A percentile compares a stretch with the other conserved stretches of the same genome.
These are phyloP conservation scores for Pangasius krempfi DNA, from an alignment of 2,797 vertebrate species.

Conservation along the genomic window DNA sequence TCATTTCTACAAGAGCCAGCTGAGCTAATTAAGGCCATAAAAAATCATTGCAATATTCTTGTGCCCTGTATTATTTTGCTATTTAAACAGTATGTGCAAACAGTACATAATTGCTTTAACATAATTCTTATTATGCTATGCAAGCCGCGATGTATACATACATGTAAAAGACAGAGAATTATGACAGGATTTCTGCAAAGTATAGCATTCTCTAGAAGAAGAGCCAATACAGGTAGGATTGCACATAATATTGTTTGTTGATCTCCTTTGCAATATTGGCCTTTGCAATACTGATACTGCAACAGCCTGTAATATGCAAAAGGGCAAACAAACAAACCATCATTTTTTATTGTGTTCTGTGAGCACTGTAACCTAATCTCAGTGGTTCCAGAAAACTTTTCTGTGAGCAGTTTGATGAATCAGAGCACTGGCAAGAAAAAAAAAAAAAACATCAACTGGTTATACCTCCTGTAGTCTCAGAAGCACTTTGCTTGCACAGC, in stretches of 20 bases:
- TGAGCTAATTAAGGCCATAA: neutral
- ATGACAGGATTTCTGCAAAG: neutral
- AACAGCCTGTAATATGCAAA: slow-evolving; percentile 22
- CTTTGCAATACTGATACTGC: neutral
- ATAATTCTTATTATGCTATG: neutral
- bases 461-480: neutral
- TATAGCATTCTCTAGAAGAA: neutral
- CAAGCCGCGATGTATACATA: neutral
- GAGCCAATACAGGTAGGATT: neutral
- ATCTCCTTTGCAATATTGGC: neutral
- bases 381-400: slow-evolving; percentile 4
- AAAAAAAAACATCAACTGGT: neutral
- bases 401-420: slow-evolving; percentile 24
- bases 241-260: neutral
- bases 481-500: slow-evolving; percentile 7
- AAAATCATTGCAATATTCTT: neutral
- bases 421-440: neutral
- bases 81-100: neutral
- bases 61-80: neutral
- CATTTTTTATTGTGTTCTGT: slow-evolving; percentile 10
- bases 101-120: neutral
- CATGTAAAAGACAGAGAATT: neutral
- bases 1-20: neutral
- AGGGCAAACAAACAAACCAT: slow-evolving; percentile 16
- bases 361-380: slow-evolving; percentile 6